Base-by-base conservation (phyloP, 2,113 vertebrate genomes). In the Tragelaphus scriptus region DNA sequence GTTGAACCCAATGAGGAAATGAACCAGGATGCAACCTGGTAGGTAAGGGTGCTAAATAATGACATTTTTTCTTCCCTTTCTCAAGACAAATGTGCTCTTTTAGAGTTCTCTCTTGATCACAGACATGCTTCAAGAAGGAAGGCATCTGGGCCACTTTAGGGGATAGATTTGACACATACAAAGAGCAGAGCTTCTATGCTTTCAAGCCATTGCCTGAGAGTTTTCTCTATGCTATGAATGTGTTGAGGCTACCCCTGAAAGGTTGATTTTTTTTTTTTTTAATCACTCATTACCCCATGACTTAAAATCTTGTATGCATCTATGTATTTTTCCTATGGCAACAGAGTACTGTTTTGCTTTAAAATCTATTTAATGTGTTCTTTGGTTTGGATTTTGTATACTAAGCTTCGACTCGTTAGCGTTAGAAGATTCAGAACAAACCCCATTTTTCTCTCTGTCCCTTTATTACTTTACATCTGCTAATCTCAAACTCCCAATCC, bases 31-130 rank as follows among this genome's bases (percentile, higher is more conserved):
- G 86, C 26, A 6, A 9, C 53, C 23, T 44, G 19, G 79, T 32
- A 32, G 6, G 3, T 6, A 84, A 1, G 11, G 14, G 0, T 26
- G 1, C 3, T 59, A 53, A 61, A 12, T 47, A 55, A 47, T 44
- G 61, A 16, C n/a, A 47, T 17, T 17, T 65, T 53, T 14, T 56
- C 14, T 32, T 58, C 10, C 5, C 8, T 80, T 93, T 85, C 6
- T 47, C 49, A 65, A 85, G 23, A 80, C 0, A 81, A 56, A 28
- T 59, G 11, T 16, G 10, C 4, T 71, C 65, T 8, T 55, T 88
- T 25, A 15, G 65, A 51, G 21, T 44, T 53, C 3, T 36, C 19
- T 71, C 13, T 5, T 87, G 23, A 80, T 63, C 15, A 80, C 7
- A n/a, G 26, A 88, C 7, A 32, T n/a, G 0, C 26, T 65, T 51